phyloP scores from a whole-genome alignment of 2,797 vertebrate genomes.

The Aythya fuligula region DNA sequence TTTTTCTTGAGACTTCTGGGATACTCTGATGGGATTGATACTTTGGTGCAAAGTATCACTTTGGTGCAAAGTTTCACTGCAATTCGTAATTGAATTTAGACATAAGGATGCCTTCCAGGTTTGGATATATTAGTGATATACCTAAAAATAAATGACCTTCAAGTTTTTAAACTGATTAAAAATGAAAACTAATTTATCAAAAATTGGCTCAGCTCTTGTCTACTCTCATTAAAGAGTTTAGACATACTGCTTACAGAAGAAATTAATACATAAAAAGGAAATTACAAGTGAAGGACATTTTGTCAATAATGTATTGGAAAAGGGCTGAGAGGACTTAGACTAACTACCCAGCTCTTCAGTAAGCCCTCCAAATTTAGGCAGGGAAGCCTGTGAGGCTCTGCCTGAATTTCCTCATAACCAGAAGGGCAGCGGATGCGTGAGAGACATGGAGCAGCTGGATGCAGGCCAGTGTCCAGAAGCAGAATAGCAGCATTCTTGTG shows the following conservation, averaged over 20 bases:
- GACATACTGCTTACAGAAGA: neutral
- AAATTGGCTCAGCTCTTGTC: neutral
- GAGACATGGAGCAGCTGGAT: neutral
- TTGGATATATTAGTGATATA: neutral
- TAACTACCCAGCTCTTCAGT: neutral
- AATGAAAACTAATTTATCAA: neutral
- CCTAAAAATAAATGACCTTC: neutral
- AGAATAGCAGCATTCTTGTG: neutral
- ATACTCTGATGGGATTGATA: neutral
- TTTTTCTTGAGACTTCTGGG: neutral
- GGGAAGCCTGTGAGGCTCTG: neutral
- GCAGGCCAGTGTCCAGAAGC: neutral
- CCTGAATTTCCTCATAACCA: neutral
- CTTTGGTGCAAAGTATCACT: neutral
- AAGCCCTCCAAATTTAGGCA: neutral
- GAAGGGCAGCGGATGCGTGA: neutral
- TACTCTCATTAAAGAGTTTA: neutral
- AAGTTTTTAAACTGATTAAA: slow-evolving; percentile 4
- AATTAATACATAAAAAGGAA: neutral
- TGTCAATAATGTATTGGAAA: neutral
- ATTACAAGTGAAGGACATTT: neutral
- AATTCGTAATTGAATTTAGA: slow-evolving; percentile 1
- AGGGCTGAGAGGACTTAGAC: neutral
- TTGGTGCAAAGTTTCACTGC: neutral
- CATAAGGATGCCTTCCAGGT: neutral